Percentiles rank a stretch among this genome's conserved stretches.
Evolutionary conservation across 2,113 vertebrate genomes (phyloP).

Genomic region (Syngnathus scovelli): DNA sequence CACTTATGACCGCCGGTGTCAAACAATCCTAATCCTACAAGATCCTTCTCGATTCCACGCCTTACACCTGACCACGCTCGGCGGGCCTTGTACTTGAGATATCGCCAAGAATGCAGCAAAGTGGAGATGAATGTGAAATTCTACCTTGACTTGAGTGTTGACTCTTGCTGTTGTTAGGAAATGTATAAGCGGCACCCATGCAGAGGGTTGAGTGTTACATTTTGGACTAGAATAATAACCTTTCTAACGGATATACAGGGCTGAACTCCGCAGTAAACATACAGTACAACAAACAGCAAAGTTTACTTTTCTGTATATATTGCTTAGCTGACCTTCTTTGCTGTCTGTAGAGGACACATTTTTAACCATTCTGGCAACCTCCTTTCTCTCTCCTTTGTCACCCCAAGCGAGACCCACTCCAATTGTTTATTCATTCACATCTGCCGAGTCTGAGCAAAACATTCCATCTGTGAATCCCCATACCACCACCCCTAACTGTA

Average conservation of each 20-base stretch:
- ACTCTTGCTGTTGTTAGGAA: background rate
- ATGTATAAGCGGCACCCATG: background rate
- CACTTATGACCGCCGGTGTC: conserved; percentile 21
- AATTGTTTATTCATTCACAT: conserved; percentile 33
- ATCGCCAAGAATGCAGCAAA: background rate
- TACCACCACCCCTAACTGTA: conserved; percentile 7
- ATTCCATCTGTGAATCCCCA: conserved; percentile 15
- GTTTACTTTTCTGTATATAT: no score
- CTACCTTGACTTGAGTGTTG: conserved; percentile 1
- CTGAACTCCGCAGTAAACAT: background rate
- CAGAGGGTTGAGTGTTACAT: background rate
- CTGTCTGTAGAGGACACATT: background rate
- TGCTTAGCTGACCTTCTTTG: conserved; percentile 15
- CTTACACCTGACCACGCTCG: background rate
- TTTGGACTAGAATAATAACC: background rate
- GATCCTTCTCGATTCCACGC: conserved; percentile 4
- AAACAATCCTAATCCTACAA: conserved; percentile 19
- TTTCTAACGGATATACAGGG: conserved; percentile 11
- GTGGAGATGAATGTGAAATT: background rate
- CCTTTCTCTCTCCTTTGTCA: conserved; percentile 18
- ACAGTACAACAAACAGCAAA: no score
- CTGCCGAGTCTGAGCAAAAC: conserved; percentile 34
- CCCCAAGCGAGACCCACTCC: conserved; percentile 20
- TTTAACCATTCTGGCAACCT: conserved; percentile 14
- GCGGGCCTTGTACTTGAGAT: background rate